phyloP scores from a whole-genome alignment of 1,140 invertebrate genomes.

The Drosophila varians region DNA sequence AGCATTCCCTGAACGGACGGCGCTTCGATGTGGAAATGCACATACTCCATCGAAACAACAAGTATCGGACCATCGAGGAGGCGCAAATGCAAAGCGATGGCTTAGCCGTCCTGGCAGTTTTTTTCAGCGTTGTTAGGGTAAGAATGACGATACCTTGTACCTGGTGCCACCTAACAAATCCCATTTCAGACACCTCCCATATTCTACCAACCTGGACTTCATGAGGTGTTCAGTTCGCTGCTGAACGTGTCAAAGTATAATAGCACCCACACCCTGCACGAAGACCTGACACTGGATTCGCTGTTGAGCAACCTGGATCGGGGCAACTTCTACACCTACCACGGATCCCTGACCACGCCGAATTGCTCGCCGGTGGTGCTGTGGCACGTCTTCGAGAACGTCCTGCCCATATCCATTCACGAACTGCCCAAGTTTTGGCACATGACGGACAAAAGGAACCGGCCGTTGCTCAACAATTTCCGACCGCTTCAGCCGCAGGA shows the following conservation, averaged over 20 bases:
- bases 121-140: slow-evolving; percentile 88
- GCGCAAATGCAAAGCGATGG: slow-evolving; percentile 89
- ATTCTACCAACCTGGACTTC: slow-evolving; percentile 52
- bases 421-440: slow-evolving; percentile 86
- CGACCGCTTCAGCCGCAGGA: slow-evolving; percentile 86
- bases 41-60: slow-evolving; percentile 93
- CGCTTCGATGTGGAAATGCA: slow-evolving; percentile 92
- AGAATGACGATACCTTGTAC: slow-evolving; percentile 4
- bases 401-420: slow-evolving; percentile 84
- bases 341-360: slow-evolving; percentile 96
- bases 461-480: slow-evolving; percentile 85
- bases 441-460: slow-evolving; percentile 85
- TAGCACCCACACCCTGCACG: slow-evolving; percentile 59
- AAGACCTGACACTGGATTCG: slow-evolving; percentile 63
- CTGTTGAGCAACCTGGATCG: slow-evolving; percentile 83
- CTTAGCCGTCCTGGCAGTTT: slow-evolving; percentile 91
- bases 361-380: slow-evolving; percentile 94
- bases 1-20: slow-evolving; percentile 84
- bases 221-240: slow-evolving; percentile 57
- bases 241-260: slow-evolving; percentile 59
- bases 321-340: slow-evolving; percentile 90
- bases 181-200: slow-evolving; percentile 15
- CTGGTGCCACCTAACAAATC: background rate
- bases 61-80: slow-evolving; percentile 86
- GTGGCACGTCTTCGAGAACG: slow-evolving; percentile 94